Evolutionary conservation across 2,113 vertebrate species (phyloP), one percentile per base, ranked within the genome.

Genomic region (Spermophilus dauricus): DNA sequence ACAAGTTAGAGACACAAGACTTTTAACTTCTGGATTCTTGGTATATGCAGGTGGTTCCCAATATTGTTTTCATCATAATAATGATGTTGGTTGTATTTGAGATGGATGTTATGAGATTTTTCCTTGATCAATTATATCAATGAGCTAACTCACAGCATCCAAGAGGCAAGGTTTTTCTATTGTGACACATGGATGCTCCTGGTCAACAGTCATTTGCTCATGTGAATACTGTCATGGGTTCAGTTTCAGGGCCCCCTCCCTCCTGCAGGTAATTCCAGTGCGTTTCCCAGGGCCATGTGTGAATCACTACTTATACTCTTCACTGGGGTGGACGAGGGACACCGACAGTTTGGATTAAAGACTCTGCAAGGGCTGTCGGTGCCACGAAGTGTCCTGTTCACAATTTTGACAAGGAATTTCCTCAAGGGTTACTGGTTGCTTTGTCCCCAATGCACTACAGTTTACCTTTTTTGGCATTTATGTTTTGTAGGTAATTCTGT

Each of bases 401-500:
- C 92, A 96, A 96, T 96, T 97, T 93, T 98, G 97, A 72, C 96
- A 97, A 97, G 97, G 92, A 97, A 98, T 98, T 98, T 98, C 98
- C 98, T 98, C 77, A 53, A 97, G 89, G 96, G 94, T 98, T 96
- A 39, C 94, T 93, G 96, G 97, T 97, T 98, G 83, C 97, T 98
- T 97, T n/a, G 97, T 93, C 95, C 53, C 97, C 98, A 97, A 94
- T 97, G 97, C 77, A 88, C 76, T 87, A 95, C 96, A 92, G 92
- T 98, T 98, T 98, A 94, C 97, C 96, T 28, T 97, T 97, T 86
- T 91, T 98, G 98, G 97, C 98, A 95, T 98, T 96, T 97, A 45
- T 89, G 97, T 97, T 96, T 80, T 95, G 94, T 96, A 80, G 98
- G 97, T 97, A 98, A 98, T 99, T 98, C 98, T 96, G 96, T 98